phyloP scores from a whole-genome alignment of 2,888 invertebrate genomes.

The Amiota mariae region DNA sequence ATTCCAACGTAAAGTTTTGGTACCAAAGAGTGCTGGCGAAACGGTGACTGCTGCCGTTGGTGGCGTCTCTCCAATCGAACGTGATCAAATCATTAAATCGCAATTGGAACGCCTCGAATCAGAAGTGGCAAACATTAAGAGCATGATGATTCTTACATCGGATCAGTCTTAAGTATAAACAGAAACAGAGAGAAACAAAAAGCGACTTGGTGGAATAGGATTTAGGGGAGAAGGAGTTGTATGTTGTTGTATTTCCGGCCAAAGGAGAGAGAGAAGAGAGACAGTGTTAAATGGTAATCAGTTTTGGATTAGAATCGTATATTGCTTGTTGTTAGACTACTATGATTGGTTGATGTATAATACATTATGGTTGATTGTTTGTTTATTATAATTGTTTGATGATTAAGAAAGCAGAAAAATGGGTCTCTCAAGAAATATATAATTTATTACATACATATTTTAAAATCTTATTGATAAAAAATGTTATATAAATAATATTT shows the following conservation, averaged over 20 bases:
- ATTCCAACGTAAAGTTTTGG: conserved; percentile 65
- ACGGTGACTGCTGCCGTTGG: conserved; percentile 33
- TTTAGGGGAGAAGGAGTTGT: no score
- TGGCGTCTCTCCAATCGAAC: conserved; percentile 61
- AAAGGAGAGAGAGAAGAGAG: conserved; percentile 28
- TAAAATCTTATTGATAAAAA: no score
- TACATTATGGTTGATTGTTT: not conserved
- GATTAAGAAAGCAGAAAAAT: not conserved
- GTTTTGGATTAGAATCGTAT: conserved; percentile 8
- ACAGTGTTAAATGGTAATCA: conserved; percentile 3
- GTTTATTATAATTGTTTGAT: not conserved
- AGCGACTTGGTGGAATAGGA: no score
- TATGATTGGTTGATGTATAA: not conserved
- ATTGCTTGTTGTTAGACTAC: conserved; percentile 12
- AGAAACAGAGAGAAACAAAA: not conserved
- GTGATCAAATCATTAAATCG: conserved; percentile 85
- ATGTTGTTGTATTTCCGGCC: not conserved
- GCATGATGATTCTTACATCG: conserved; percentile 79
- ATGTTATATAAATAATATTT: not conserved
- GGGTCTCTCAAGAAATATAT: no score
- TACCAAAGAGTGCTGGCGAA: conserved; percentile 45
- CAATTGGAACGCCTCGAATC: conserved; percentile 91
- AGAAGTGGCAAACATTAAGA: conserved; percentile 92
- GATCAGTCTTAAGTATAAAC: conserved; percentile 40
- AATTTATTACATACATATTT: no score